Conservation (phyloP, 64 coral and sea anemone genomes). For the Actinia equina region DNA sequence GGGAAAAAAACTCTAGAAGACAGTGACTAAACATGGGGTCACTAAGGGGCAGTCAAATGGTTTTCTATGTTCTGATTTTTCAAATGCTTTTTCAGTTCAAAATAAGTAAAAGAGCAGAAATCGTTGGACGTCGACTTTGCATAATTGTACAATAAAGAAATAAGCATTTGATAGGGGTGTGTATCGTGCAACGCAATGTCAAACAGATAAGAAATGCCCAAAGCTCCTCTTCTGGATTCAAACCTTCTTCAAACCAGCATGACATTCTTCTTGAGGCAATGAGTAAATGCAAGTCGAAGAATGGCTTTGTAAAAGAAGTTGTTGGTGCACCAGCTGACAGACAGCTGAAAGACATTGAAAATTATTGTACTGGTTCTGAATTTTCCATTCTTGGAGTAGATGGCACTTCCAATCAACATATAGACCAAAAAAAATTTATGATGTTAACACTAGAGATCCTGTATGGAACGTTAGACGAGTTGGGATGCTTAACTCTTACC, state of each 20-base stretch:
- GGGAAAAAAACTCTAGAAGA: no score
- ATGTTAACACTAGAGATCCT: slow-evolving; percentile 24
- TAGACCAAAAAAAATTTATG: no score
- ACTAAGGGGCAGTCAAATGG: no score
- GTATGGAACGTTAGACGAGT: slow-evolving; percentile 37
- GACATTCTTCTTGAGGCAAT: slow-evolving; percentile 43
- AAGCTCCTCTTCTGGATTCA: slow-evolving; percentile 19
- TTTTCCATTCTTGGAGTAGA: slow-evolving; percentile 40
- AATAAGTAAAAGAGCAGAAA: no score
- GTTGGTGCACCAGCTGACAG: slow-evolving; percentile 36
- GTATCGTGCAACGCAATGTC: background rate
- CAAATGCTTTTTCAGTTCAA: no score
- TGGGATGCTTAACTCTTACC: slow-evolving; percentile 1
- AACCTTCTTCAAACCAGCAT: slow-evolving; percentile 19
- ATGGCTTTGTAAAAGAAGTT: slow-evolving; percentile 55
- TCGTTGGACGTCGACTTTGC: no score
- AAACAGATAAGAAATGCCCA: slow-evolving; percentile 31
- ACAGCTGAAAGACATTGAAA: slow-evolving; percentile 40
- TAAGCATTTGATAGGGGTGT: no score
- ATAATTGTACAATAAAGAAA: no score
- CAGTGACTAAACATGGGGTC: no score
- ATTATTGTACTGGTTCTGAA: slow-evolving; percentile 12
- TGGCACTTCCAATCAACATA: slow-evolving; percentile 9
- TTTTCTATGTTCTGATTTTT: no score
- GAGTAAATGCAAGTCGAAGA: slow-evolving; percentile 41